A percentile compares a stretch with the other conserved stretches of the same genome.
Evolutionary conservation across 92 coral and sea anemone genomes (phyloP).

Genomic region (Parazoanthus darwini): DNA sequence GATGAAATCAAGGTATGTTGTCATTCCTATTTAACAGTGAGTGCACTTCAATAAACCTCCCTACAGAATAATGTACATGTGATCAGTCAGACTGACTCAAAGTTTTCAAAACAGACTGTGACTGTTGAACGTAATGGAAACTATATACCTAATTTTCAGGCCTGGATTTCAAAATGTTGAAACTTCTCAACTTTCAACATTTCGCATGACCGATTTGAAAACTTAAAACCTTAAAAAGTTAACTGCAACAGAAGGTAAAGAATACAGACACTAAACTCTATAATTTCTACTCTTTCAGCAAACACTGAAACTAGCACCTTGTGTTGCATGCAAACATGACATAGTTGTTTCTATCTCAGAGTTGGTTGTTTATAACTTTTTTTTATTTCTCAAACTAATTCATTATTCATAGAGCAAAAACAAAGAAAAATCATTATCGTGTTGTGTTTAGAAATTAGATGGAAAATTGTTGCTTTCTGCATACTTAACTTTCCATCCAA

Average conservation of each 20-base stretch:
- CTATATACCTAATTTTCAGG: too few species aligned
- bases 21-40: too few species aligned
- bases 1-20: too few species aligned
- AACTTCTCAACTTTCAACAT: neutral
- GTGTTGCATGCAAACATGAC: neutral
- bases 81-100: too few species aligned
- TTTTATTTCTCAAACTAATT: slow-evolving; percentile 1
- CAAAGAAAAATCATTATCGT: neutral
- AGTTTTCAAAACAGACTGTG: too few species aligned
- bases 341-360: neutral
- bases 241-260: neutral
- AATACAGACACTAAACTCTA: neutral
- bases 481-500: neutral
- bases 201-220: too few species aligned
- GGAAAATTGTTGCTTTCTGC: neutral
- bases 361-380: neutral
- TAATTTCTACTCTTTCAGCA: neutral
- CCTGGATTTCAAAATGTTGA: too few species aligned
- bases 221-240: neutral
- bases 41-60: too few species aligned
- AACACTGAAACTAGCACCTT: neutral
- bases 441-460: slow-evolving; percentile 8
- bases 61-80: too few species aligned
- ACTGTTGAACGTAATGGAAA: too few species aligned
- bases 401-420: slow-evolving; percentile 12